phyloP scores from a whole-genome alignment of 1,140 invertebrate genomes.

The Panagrolaimus sp. region DNA sequence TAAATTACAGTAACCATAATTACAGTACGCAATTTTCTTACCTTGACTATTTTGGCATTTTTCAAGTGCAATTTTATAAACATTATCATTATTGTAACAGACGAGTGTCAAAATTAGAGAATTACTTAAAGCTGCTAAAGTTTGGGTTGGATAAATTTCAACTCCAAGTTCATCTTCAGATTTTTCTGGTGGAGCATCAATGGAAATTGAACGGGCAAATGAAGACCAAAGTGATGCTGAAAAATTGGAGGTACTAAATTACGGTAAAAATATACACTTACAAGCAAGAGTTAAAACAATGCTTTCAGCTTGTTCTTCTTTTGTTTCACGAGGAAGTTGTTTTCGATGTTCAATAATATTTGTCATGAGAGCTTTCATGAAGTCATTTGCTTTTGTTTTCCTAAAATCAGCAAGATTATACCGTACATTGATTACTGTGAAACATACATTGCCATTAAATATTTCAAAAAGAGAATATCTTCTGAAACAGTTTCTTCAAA shows the following conservation, averaged over 20 bases:
- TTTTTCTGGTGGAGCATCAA: conserved; percentile 26
- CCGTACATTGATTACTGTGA: conserved; percentile 47
- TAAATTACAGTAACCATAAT: not conserved
- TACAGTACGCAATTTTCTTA: conserved; percentile 61
- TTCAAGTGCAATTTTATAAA: conserved; percentile 78
- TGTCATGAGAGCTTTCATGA: conserved; percentile 32
- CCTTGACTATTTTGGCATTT: conserved; percentile 70
- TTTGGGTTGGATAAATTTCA: conserved; percentile 36
- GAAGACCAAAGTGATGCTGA: conserved; percentile 60
- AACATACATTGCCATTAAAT: conserved; percentile 62
- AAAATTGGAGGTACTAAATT: conserved; percentile 71
- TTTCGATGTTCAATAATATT: conserved; percentile 40
- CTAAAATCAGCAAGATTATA: too few relatives aligned
- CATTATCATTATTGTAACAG: conserved; percentile 81
- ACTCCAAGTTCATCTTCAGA: conserved; percentile 31
- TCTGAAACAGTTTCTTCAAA: conserved; percentile 48
- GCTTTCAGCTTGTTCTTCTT: conserved; percentile 10
- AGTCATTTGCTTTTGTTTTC: not conserved
- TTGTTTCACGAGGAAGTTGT: conserved; percentile 23
- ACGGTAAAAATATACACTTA: conserved; percentile 18
- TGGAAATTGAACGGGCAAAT: conserved; percentile 43
- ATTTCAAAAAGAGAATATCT: conserved; percentile 65
- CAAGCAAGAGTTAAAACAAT: conserved; percentile 52
- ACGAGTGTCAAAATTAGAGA: conserved; percentile 77
- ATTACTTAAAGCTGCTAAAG: conserved; percentile 42